phyloP scores from a whole-genome alignment of 2,888 invertebrate species.

The Physocephala rufipes region DNA sequence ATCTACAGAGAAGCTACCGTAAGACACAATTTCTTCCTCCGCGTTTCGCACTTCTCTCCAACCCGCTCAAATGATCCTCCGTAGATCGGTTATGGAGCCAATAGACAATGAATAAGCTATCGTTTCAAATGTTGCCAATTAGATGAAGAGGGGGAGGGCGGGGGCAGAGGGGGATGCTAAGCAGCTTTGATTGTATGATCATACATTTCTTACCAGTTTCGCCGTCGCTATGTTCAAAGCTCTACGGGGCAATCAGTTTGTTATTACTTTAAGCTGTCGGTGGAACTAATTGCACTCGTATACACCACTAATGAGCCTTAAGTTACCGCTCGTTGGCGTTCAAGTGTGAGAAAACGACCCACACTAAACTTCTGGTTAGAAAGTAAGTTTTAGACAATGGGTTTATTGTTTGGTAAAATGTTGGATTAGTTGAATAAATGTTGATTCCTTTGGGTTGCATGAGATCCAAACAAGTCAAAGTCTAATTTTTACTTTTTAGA shows the following conservation, averaged over 20 bases:
- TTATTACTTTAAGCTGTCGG: not conserved
- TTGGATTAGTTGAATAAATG: too few relatives aligned
- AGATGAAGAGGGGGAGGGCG: too few relatives aligned
- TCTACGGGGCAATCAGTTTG: not conserved
- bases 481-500: not conserved
- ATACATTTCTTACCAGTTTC: not conserved
- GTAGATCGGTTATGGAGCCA: not conserved
- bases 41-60: not conserved
- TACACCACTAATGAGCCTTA: slow-evolving; percentile 18
- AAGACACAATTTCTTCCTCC: too few relatives aligned
- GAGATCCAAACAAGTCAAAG: too few relatives aligned
- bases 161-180: too few relatives aligned
- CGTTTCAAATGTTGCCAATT: slow-evolving; percentile 16
- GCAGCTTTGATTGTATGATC: slow-evolving; percentile 4
- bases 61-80: not conserved
- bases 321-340: not conserved
- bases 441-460: too few relatives aligned
- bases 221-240: too few relatives aligned
- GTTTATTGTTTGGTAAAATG: too few relatives aligned
- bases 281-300: slow-evolving; percentile 21
- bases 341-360: not conserved
- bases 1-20: slow-evolving; percentile 7
- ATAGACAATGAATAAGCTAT: slow-evolving; percentile 10
- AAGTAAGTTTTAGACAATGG: too few relatives aligned
- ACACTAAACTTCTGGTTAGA: not conserved